phyloP scores from a whole-genome alignment of 1,140 invertebrate species.

The Bombus cullumanus region DNA sequence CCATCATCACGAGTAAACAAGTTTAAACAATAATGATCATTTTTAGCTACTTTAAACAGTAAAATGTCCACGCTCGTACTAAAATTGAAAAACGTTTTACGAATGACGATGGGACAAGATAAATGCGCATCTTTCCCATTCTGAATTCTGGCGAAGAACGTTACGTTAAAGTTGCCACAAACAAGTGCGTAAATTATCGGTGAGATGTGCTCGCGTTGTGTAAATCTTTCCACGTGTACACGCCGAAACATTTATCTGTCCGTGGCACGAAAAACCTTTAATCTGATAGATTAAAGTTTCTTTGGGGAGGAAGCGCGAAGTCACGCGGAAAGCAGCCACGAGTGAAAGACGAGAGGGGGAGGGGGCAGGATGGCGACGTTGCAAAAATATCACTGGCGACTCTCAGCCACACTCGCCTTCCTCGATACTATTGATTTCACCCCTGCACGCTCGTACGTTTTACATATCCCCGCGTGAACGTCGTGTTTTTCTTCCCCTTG shows the following conservation, averaged over 20 bases:
- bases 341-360: conserved; percentile 28
- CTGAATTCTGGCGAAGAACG: neutral
- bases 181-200: conserved; percentile 34
- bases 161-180: neutral
- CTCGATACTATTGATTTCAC: conserved; percentile 48
- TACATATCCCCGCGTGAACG: conserved; percentile 39
- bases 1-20: neutral
- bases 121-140: neutral
- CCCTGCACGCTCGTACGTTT: conserved; percentile 41
- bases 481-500: conserved; percentile 39
- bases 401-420: conserved; percentile 37
- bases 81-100: neutral
- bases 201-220: conserved; percentile 2
- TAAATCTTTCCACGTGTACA: conserved; percentile 21
- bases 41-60: neutral
- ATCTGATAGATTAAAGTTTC: conserved; percentile 62
- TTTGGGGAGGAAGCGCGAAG: conserved; percentile 49
- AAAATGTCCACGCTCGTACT: neutral
- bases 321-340: conserved; percentile 25
- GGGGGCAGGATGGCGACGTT: conserved; percentile 21
- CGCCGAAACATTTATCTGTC: conserved; percentile 31
- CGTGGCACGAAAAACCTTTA: conserved; percentile 49
- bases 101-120: neutral
- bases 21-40: neutral
- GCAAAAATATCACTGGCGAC: conserved; percentile 61